Conservation (phyloP, 2,113 vertebrate genomes). For the Daboia siamensis region DNA sequence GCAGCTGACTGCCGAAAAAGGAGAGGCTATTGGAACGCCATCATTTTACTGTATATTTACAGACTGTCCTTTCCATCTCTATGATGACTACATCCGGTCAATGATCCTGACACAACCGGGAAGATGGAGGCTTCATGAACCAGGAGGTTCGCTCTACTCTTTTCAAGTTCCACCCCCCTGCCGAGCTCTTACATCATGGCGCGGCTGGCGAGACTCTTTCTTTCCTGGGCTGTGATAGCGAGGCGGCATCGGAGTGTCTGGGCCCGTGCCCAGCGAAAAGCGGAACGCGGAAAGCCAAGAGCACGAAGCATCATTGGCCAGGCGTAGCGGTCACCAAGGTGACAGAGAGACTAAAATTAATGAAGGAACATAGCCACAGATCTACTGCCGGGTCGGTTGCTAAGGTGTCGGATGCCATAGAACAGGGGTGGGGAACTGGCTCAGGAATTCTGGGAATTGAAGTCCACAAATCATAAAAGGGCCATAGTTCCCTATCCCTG, state of each 20-base stretch:
- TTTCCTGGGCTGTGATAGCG: background rate
- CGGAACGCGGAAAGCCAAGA: background rate
- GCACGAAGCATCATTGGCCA: background rate
- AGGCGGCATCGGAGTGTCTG: no score
- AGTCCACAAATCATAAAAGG: background rate
- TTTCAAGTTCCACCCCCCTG: background rate
- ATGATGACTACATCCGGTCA: background rate
- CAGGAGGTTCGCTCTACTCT: background rate
- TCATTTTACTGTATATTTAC: background rate
- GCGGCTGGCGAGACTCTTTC: background rate
- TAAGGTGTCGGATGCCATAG: background rate
- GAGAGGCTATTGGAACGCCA: background rate
- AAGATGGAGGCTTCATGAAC: background rate
- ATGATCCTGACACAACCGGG: background rate
- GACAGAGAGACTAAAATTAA: background rate
- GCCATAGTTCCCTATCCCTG: background rate
- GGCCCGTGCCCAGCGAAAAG: background rate
- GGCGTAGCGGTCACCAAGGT: background rate
- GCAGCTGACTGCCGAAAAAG: background rate
- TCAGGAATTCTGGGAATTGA: background rate
- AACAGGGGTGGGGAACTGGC: background rate
- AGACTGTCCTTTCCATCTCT: background rate
- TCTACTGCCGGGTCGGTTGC: background rate
- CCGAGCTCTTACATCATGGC: constrained; percentile 20
- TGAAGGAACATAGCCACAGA: background rate